Evolutionary conservation across 1,140 invertebrate genomes (phyloP).

Genomic region (Camponotus floridanus): DNA sequence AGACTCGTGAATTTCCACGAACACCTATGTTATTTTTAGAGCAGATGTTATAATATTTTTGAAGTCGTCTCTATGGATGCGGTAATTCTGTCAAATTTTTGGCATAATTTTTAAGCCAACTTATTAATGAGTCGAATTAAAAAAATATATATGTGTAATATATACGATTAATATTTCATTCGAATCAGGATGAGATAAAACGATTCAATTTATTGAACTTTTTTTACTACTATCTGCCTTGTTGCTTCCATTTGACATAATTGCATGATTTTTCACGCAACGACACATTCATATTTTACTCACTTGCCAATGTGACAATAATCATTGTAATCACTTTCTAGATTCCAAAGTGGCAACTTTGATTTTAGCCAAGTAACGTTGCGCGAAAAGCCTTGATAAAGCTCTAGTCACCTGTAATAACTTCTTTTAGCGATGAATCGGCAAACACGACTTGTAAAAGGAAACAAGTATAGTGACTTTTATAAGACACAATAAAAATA

Average conservation of each 20-base stretch:
- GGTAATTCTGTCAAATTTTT: background rate
- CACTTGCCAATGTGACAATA: slow-evolving; percentile 55
- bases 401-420: slow-evolving; percentile 27
- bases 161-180: slow-evolving; percentile 22
- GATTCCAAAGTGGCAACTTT: slow-evolving; percentile 60
- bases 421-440: background rate
- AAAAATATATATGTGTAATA: background rate
- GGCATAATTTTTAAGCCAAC: background rate
- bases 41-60: background rate
- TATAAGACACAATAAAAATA: background rate
- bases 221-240: slow-evolving; percentile 51
- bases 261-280: slow-evolving; percentile 22
- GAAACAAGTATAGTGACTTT: background rate
- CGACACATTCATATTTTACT: slow-evolving; percentile 58
- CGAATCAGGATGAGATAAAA: slow-evolving; percentile 17
- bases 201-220: slow-evolving; percentile 47
- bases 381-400: slow-evolving; percentile 6
- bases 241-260: slow-evolving; percentile 1
- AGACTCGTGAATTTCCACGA: slow-evolving; percentile 43
- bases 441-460: background rate
- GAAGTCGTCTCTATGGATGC: background rate
- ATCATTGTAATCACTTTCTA: slow-evolving; percentile 55
- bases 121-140: background rate
- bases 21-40: slow-evolving; percentile 4
- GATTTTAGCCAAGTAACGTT: slow-evolving; percentile 48